Evolutionary conservation across 2,113 vertebrate genomes (phyloP).

Genomic region (Xenus cinereus): DNA sequence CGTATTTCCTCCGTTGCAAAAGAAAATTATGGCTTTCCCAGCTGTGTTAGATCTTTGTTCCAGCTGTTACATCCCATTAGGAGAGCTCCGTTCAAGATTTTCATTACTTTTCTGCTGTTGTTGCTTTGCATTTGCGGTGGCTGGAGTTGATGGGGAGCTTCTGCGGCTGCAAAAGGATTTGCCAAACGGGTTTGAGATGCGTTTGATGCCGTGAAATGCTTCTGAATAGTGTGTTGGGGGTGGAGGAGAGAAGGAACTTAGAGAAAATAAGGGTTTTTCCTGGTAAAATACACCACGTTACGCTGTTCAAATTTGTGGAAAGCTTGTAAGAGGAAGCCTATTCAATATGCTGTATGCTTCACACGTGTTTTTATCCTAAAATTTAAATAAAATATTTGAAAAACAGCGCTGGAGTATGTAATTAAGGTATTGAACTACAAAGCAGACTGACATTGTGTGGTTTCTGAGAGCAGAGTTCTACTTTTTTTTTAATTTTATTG

Average conservation of each 20-base stretch:
- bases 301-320: neutral
- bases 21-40: slow-evolving; percentile 30
- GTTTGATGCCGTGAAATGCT: slow-evolving; percentile 39
- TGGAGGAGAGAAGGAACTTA: slow-evolving; percentile 18
- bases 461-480: neutral
- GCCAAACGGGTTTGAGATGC: neutral
- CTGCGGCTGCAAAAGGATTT: slow-evolving; percentile 34
- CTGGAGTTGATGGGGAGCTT: slow-evolving; percentile 41
- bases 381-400: neutral
- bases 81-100: slow-evolving; percentile 12
- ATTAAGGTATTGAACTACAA: neutral
- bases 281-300: neutral
- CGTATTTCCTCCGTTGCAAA: neutral
- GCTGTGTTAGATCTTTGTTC: slow-evolving; percentile 62
- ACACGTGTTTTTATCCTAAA: neutral
- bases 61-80: slow-evolving; percentile 67
- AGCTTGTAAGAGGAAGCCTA: neutral
- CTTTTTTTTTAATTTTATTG: accelerated
- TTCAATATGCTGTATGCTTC: neutral
- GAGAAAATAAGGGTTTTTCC: slow-evolving; percentile 16
- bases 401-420: neutral
- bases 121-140: slow-evolving; percentile 51
- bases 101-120: slow-evolving; percentile 58
- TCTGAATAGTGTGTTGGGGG: neutral
- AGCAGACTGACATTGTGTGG: neutral